These are phyloP conservation scores for Eilema caniola DNA, from an alignment of 2,888 invertebrate species.

Conservation along the genomic window DNA sequence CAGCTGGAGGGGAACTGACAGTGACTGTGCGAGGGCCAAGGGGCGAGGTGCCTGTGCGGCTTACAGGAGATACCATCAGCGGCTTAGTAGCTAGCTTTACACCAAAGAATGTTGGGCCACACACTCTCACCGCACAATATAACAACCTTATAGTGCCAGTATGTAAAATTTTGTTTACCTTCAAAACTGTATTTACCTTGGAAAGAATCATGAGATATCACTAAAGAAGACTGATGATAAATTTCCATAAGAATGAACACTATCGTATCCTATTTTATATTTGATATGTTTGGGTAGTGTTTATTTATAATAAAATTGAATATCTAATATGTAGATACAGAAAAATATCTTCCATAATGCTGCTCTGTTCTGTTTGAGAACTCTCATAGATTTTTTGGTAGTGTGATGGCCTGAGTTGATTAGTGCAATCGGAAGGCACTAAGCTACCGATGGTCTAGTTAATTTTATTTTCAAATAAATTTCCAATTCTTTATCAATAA, in stretches of 20 bases:
- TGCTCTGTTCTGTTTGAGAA: not conserved
- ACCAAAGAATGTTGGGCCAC: conserved; percentile 97
- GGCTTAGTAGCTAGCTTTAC: conserved; percentile 97
- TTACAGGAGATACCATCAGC: conserved; percentile 95
- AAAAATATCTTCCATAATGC: not conserved
- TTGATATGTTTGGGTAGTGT: not conserved
- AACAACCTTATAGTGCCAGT: conserved; percentile 94
- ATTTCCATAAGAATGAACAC: not conserved
- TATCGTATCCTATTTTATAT: not conserved
- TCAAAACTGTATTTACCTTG: not conserved
- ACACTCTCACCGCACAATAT: conserved; percentile 96
- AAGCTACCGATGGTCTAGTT: not conserved
- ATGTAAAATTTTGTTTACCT: conserved; percentile 38
- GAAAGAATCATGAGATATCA: not conserved
- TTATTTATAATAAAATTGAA: too few relatives aligned
- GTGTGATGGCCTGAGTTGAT: too few relatives aligned
- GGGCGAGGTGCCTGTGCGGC: conserved; percentile 94
- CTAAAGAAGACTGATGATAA: not conserved
- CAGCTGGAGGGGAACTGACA: conserved; percentile 92
- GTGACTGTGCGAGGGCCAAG: conserved; percentile 96
- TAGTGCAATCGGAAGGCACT: too few relatives aligned
- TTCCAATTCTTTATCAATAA: not conserved
- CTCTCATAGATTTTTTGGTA: too few relatives aligned
- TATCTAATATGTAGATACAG: not conserved
- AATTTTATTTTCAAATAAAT: not conserved